Conservation (phyloP, 2,797 vertebrate species). For the Urophycis tenuis region DNA sequence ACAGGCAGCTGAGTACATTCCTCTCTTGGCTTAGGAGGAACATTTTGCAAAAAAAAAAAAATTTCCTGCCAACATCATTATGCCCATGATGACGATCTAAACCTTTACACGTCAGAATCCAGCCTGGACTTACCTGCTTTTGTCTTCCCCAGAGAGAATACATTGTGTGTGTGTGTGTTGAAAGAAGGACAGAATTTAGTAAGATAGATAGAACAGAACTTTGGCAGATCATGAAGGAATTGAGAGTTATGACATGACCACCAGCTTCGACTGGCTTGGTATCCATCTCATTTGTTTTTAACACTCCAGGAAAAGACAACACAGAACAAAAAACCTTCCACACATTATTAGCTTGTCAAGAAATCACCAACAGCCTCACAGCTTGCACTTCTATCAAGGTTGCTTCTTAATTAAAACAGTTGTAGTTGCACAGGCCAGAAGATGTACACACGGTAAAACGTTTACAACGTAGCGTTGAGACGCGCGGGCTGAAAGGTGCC, state of each 20-base stretch:
- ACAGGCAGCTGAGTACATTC: neutral
- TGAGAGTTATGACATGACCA: neutral
- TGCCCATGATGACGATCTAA: neutral
- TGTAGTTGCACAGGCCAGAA: too few relatives aligned
- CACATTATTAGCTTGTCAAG: neutral
- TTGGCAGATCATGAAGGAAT: neutral
- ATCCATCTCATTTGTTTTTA: neutral
- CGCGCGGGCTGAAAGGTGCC: neutral
- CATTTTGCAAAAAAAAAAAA: too few relatives aligned
- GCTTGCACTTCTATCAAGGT: neutral
- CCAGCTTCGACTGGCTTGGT: neutral
- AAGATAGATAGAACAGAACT: neutral
- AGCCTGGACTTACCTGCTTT: neutral
- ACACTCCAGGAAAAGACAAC: neutral
- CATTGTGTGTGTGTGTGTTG: neutral
- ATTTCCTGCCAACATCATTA: neutral
- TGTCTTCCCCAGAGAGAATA: neutral
- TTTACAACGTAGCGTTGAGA: neutral
- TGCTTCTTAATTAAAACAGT: neutral
- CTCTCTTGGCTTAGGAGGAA: too few relatives aligned
- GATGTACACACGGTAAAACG: too few relatives aligned
- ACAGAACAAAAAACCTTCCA: neutral
- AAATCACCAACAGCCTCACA: neutral
- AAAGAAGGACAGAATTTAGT: neutral
- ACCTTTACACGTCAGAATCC: neutral